A percentile compares a stretch with the other conserved stretches of the same genome.
These are phyloP conservation scores for Passerina amoena DNA, from an alignment of 2,113 vertebrate species.

Conservation along the genomic window DNA sequence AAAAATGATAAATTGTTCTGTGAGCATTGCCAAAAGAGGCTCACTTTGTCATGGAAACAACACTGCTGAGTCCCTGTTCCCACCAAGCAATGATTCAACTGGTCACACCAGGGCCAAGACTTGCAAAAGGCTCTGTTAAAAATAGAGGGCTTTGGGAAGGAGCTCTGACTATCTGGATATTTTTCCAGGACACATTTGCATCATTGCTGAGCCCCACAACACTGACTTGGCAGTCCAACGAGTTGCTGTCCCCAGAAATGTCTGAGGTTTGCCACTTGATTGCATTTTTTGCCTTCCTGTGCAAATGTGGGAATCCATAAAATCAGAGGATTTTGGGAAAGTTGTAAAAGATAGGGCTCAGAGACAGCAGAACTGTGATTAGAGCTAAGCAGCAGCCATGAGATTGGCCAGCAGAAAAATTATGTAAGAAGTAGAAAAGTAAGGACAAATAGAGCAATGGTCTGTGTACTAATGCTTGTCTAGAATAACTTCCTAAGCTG, in stretches of 20 bases:
- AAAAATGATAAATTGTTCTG: neutral
- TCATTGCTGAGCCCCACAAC: neutral
- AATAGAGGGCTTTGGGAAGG: neutral
- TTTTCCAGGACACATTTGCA: neutral
- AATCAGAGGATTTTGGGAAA: no score
- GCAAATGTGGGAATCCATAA: neutral
- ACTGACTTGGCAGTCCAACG: neutral
- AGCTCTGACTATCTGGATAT: neutral
- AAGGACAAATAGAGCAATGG: no score
- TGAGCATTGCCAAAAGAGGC: neutral
- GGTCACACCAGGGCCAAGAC: neutral
- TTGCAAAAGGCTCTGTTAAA: neutral
- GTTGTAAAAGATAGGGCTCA: no score
- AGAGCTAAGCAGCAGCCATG: no score
- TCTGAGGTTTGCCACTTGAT: neutral
- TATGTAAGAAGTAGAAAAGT: no score
- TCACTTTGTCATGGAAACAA: neutral
- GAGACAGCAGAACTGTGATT: no score
- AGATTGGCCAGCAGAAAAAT: no score
- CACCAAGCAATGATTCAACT: neutral
- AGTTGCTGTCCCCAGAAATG: neutral
- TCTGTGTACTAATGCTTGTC: no score
- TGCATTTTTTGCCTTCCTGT: neutral
- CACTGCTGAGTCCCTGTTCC: neutral
- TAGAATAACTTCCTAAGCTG: no score